Evolutionary conservation across 2,113 vertebrate species (phyloP), one percentile per base, ranked within the genome.

Genomic region (Dicentrarchus labrax): DNA sequence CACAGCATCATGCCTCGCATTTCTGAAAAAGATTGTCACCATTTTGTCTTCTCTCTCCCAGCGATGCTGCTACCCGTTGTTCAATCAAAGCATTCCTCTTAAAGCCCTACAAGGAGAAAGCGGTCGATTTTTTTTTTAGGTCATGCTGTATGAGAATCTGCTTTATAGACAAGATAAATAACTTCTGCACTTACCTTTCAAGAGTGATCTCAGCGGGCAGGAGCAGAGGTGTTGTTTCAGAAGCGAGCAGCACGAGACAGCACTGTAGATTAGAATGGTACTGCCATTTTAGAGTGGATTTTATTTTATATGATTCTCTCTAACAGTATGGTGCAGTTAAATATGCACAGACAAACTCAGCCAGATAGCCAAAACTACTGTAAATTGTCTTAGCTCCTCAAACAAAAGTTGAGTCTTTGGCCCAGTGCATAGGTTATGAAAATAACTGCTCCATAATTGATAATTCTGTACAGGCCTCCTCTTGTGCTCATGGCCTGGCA

Each of bases 141-240:
- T 76, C 77, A 82, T 6, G 12, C 17, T 64, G 45, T 36, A n/a
- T 74, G 16, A 74, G 13, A 60, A 73, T 50, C 70, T 76, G 12
- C 62, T 77, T 66, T 71, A 78, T 38, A 68, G 68, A 51, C n/a
- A 43, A 57, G 21, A 67, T 22, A 62, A 80, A 83, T 53, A 47
- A 16, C 48, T 72, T 64, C 11, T 16, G 41, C 30, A 3, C 15
- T 21, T 21, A 9, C 16, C 50, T 57, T 51, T 74, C 21, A 45
- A 3, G 48, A 56, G 16, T 43, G 64, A 72, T 72, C 50, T 48
- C 56, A 19, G 41, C 65, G 59, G 50, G 57, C 41, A 48, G 70
- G 12, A 59, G 64, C 64, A 70, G 13, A 61, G 21, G 16, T 82
- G 51, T 76, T 45, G 48, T 67, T 72, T 72, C 15, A 54, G 60